phyloP scores from a whole-genome alignment of 2,888 invertebrate species.

The Endomychus coccineus region DNA sequence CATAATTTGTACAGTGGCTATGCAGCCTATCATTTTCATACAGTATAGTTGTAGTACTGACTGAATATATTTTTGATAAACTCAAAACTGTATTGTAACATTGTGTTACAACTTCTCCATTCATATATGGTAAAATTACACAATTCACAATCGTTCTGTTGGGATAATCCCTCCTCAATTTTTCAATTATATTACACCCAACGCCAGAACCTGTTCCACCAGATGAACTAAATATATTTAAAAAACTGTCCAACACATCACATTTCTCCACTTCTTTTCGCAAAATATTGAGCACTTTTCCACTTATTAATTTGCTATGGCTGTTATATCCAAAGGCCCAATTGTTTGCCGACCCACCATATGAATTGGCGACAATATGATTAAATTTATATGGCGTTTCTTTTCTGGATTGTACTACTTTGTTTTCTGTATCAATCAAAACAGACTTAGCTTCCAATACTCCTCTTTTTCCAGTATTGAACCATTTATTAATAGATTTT shows the following conservation, averaged over 20 bases:
- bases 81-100: conserved; percentile 48
- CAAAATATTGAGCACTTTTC: conserved; percentile 38
- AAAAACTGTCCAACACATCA: conserved; percentile 42
- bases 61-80: conserved; percentile 42
- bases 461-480: conserved; percentile 36
- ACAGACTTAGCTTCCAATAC: conserved; percentile 43
- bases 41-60: conserved; percentile 41
- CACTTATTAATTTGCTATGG: conserved; percentile 40
- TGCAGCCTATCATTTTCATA: conserved; percentile 47
- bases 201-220: conserved; percentile 52
- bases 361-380: conserved; percentile 41
- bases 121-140: conserved; percentile 44
- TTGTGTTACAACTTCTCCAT: conserved; percentile 48
- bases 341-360: conserved; percentile 49
- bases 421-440: conserved; percentile 47
- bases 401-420: conserved; percentile 35
- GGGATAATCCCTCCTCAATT: conserved; percentile 42
- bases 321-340: conserved; percentile 48
- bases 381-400: conserved; percentile 39
- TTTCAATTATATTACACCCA: conserved; percentile 43
- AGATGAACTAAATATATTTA: conserved; percentile 45
- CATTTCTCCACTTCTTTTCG: conserved; percentile 43
- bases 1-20: conserved; percentile 36
- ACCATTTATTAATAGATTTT: conserved; percentile 43
- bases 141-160: conserved; percentile 42